phyloP scores from a whole-genome alignment of 2,113 vertebrate genomes.

The Pardalotus punctatus region DNA sequence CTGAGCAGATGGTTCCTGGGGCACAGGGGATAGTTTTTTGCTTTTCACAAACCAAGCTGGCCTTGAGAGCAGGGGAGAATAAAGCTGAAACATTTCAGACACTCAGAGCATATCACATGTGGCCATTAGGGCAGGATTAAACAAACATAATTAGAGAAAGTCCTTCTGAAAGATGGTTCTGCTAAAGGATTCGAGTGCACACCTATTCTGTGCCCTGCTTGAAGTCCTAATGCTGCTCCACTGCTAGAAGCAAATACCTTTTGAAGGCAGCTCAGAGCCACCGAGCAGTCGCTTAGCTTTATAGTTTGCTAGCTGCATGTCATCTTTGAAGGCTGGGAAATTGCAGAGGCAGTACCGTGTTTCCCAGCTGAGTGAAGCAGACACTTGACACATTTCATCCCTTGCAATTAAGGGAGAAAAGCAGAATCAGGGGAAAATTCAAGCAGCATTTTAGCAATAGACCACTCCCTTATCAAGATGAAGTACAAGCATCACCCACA shows the following conservation, averaged over 20 bases:
- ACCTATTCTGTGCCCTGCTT: constrained; percentile 2
- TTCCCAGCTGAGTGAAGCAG: constrained; percentile 56
- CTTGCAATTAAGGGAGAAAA: constrained; percentile 58
- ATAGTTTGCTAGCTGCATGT: constrained; percentile 51
- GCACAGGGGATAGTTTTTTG: not conserved
- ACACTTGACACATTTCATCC: constrained; percentile 48
- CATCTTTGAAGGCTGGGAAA: constrained; percentile 65
- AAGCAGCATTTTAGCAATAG: constrained; percentile 34
- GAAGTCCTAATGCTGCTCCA: constrained; percentile 26
- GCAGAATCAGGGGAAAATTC: not conserved
- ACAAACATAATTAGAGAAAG: constrained; percentile 20
- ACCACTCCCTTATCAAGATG: not conserved
- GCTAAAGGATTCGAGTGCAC: not conserved
- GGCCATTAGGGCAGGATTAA: constrained; percentile 39
- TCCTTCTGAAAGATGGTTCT: not conserved
- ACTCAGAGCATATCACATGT: accelerated
- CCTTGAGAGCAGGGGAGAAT: not conserved
- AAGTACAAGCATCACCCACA: not conserved
- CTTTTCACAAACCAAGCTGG: not conserved
- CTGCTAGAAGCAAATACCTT: constrained; percentile 29
- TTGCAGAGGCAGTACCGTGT: constrained; percentile 46
- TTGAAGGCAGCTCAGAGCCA: constrained; percentile 58
- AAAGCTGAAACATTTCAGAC: not conserved
- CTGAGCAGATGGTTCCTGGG: not conserved
- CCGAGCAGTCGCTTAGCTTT: constrained; percentile 39